Percentiles rank a stretch among this genome's conserved stretches.
These are phyloP conservation scores for Bursaphelenchus mucronatus DNA, from an alignment of 1,140 invertebrate species.

Conservation along the genomic window DNA sequence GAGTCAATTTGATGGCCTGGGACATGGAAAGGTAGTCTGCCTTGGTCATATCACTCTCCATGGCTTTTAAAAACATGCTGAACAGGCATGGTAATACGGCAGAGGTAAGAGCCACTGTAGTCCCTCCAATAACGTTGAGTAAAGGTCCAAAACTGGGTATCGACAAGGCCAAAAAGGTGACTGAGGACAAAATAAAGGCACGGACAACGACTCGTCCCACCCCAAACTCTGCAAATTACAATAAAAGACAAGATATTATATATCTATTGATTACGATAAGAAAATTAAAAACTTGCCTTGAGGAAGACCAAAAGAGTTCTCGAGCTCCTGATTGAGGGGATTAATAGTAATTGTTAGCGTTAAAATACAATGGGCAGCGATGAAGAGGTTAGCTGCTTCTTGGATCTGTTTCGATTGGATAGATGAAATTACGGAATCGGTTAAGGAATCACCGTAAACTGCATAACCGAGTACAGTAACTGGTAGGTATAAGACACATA, in stretches of 20 bases:
- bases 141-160: constrained; percentile 43
- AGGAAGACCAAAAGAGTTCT: constrained; percentile 37
- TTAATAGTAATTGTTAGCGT: constrained; percentile 44
- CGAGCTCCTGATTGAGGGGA: constrained; percentile 44
- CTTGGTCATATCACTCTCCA: constrained; percentile 3
- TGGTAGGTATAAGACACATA: constrained; percentile 35
- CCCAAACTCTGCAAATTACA: constrained; percentile 28
- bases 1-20: constrained; percentile 15
- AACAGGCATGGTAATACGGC: constrained; percentile 45
- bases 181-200: constrained; percentile 22
- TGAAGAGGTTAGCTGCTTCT: constrained; percentile 40
- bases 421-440: constrained; percentile 37
- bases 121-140: constrained; percentile 33
- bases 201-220: constrained; percentile 30
- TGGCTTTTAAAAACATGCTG: constrained; percentile 38
- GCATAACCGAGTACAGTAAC: constrained; percentile 36
- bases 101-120: constrained; percentile 39
- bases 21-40: constrained; percentile 2
- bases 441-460: constrained; percentile 39
- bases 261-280: not conserved
- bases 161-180: constrained; percentile 31
- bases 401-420: constrained; percentile 36
- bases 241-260: constrained; percentile 2
- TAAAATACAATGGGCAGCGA: constrained; percentile 38
- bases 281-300: constrained; percentile 35